Evolutionary conservation across 2,113 vertebrate species (phyloP), one percentile per base, ranked within the genome.

Genomic region (Chrysochloris asiatica): DNA sequence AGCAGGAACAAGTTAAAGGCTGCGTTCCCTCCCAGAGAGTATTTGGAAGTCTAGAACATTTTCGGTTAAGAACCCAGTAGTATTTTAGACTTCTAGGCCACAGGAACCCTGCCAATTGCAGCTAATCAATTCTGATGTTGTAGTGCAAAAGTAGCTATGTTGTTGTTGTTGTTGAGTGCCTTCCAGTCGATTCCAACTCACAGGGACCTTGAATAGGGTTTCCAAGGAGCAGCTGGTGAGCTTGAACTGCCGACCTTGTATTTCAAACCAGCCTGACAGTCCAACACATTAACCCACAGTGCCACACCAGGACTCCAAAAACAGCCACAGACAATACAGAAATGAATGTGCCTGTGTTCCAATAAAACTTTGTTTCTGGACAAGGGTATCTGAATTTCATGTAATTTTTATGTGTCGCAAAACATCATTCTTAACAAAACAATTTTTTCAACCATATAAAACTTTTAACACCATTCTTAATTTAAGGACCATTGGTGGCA

Each of bases 351-450:
- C 36, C 8, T 45, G 10, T 28, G 8, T 43, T 59, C 67, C 36
- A 67, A 75, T 80, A 81, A 89, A 61, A 86, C 77, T 76, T 86
- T 82, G 79, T 63, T 91, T 54, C 73, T 50, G 67, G 50, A 56
- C 28, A 92, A 80, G 11, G 30, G 69, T 85, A 67, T 41, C 59
- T 81, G 45, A 86, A 92, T 77, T 83, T 78, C 26, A 75, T 59
- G 7, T 75, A 47, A 85, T 92, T 85, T 84, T 50, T 36, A 81
- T 11, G 33, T 50, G 30, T n/a, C 17, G 36, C 28, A 38, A 24
- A 88, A 72, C 28, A 78, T 72, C 26, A 88, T 43, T 88, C 48
- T 83, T 93, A 54, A 48, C 41, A 61, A 72, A 78, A 43, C n/a
- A n/a, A 61, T 80, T 69, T 72, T 84, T 92, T 78, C 71, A 84